Base-by-base conservation (phyloP, 2,113 vertebrate species). In the Psophia crepitans region DNA sequence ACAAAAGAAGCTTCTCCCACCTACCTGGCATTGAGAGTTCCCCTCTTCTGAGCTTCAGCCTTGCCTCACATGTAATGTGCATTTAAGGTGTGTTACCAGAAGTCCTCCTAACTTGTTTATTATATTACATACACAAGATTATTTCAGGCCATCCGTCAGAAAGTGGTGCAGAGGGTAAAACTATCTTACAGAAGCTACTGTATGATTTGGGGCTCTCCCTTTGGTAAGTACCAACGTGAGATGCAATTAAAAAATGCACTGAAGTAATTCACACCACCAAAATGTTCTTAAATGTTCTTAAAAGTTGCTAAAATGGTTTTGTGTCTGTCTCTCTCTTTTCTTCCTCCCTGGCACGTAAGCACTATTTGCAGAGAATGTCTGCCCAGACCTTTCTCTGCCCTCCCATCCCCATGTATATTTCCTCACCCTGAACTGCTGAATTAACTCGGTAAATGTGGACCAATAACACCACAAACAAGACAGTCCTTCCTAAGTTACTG, bases 241-340 rank as follows among this genome's bases (percentile, higher is more conserved):
- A 86, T 8, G 48, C 0, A 0, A 70, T 48, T 14, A 2, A 63
- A 44, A 78, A n/a, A 51, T 14, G 27, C n/a, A 66, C 18, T 39
- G 14, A 71, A 32, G 20, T 60, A 56, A 84, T 44, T 61, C 49
- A 80, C 44, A 60, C 35, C 5, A 9, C 11, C 24, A 24, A 68
- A 68, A n/a, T 18, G 3, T 61, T 53, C 57, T 53, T 14, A 83
- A 30, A 32, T 33, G 8, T 46, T 65, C 76, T 57, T 37, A 3
- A 4, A 71, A 43, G 30, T 10, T 81, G 35, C 24, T 61, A 61
- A 56, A 89, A 44, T 18, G 28, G 19, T 44, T 66, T n/a, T 44
- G 5, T 49, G 32, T 41, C n/a, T n/a, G 33, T 51, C 8, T 49
- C 21, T 57, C 33, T 46, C 46, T 89, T 66, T 61, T 65, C 37